A percentile compares a stretch with the other conserved stretches of the same genome.
These are phyloP conservation scores for Phalacrocorax aristotelis DNA, from an alignment of 2,113 vertebrate species.

Conservation along the genomic window DNA sequence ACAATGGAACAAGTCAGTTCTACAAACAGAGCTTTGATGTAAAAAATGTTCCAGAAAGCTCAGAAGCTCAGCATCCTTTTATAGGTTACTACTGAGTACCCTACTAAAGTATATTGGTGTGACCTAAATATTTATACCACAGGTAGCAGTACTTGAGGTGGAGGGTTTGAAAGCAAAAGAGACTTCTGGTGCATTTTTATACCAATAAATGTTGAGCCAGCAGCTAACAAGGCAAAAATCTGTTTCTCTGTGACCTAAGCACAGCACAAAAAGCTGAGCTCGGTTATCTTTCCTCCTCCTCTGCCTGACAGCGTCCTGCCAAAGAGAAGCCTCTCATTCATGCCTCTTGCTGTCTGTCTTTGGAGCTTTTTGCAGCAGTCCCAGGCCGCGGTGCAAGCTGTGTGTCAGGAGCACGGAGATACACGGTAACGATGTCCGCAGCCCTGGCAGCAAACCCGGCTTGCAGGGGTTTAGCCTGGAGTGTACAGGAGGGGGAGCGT, in stretches of 20 bases:
- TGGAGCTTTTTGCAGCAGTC: neutral
- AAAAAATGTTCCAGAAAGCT: neutral
- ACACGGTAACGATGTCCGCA: neutral
- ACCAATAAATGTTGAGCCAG: neutral
- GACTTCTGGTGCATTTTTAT: neutral
- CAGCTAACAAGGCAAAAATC: neutral
- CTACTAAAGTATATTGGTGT: neutral
- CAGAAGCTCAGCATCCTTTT: neutral
- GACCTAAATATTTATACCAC: neutral
- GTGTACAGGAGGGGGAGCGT: neutral
- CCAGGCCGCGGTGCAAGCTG: neutral
- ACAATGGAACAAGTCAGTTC: neutral
- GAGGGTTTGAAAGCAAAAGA: neutral
- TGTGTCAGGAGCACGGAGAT: neutral
- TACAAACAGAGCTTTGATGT: neutral
- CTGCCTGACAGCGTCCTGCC: neutral
- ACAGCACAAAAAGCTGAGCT: neutral
- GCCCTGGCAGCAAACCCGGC: neutral
- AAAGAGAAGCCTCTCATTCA: neutral
- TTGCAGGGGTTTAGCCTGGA: neutral
- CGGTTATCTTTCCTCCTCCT: neutral
- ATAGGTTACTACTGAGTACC: neutral
- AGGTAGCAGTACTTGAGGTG: neutral
- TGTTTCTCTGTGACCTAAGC: neutral
- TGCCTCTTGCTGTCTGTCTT: neutral